phyloP scores from a whole-genome alignment of 1,140 invertebrate genomes.

The Megalopta genalis region DNA sequence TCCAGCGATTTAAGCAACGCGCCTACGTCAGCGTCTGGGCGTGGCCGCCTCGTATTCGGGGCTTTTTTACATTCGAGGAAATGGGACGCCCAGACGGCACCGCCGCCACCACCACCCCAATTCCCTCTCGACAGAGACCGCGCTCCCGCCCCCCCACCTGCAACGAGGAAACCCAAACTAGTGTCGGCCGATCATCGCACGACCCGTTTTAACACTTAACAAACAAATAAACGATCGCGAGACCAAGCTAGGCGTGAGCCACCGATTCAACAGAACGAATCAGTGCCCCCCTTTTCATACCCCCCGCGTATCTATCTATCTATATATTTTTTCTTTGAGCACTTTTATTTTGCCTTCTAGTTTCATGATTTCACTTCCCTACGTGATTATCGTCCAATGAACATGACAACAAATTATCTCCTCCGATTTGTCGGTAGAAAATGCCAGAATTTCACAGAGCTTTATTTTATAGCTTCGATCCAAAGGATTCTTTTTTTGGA shows the following conservation, averaged over 20 bases:
- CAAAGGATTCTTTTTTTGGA: conserved; percentile 56
- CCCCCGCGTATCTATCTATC: no score
- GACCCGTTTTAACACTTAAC: conserved; percentile 61
- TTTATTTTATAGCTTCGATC: conserved; percentile 60
- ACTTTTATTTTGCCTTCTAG: neutral
- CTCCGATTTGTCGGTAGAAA: neutral
- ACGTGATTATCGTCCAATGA: neutral
- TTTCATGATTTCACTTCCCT: neutral
- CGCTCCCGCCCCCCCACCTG: conserved; percentile 77
- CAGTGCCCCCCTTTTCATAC: neutral
- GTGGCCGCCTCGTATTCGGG: conserved; percentile 67
- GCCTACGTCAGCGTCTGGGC: conserved; percentile 75
- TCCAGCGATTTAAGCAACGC: conserved; percentile 77
- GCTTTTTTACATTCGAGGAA: conserved; percentile 76
- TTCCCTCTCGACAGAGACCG: conserved; percentile 72
- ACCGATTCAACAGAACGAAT: conserved; percentile 6
- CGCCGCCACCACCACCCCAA: conserved; percentile 55
- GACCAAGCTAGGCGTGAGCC: neutral
- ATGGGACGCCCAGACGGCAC: conserved; percentile 73
- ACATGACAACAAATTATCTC: neutral
- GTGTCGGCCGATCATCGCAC: conserved; percentile 71
- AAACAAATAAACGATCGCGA: conserved; percentile 62
- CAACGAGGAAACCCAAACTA: conserved; percentile 79
- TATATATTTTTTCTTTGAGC: neutral
- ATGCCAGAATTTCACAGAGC: conserved; percentile 20